Evolutionary conservation across 2,113 vertebrate genomes (phyloP), one percentile per base, ranked within the genome.

Genomic region (Melanerpes formicivorus): DNA sequence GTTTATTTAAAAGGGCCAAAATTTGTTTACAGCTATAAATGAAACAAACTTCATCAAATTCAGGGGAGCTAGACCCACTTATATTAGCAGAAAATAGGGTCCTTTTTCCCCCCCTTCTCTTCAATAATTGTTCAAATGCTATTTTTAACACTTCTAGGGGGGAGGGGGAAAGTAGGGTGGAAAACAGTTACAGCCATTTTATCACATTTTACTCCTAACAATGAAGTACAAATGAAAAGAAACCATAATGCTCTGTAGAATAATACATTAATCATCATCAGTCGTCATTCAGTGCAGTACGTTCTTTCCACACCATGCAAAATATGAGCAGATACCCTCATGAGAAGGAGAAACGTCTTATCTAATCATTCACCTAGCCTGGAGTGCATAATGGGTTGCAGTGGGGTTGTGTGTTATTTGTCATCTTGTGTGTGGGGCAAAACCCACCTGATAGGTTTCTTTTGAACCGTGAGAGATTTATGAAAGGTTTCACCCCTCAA

Each of bases 201-300:
- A 90, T 92, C 93, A 93, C 95, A 75, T 96, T 96, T 94, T 91
- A 29, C 89, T 96, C 82, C 95, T 94, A 95, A 97, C 95, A 95
- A 89, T 96, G 94, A 83, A 46, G 69, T 64, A 71, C 92, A 92
- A 94, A 96, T 93, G 96, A 97, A 89, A 95, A 89, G 93, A 64
- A 90, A 80, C 92, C 88, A 70, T 91, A 85, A 88, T 88, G 95
- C 96, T 96, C 52, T 44, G 90, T 60, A 93, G 95, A 97, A 95
- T 97, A 88, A 92, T 84, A 48, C 97, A 97, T 98, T 98, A 97
- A 97, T 98, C 96, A 97, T 97, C 97, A 96, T 97, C 97, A 98
- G 95, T 90, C 88, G 9, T 95, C 96, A 90, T 96, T 95, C 96
- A 96, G 71, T 18, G 80, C 95, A 29, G 89, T 37, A n/a, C 10